Evolutionary conservation across 2,888 invertebrate species (phyloP), one percentile per base, ranked within the genome.

Genomic region (Lepidonotus clava): DNA sequence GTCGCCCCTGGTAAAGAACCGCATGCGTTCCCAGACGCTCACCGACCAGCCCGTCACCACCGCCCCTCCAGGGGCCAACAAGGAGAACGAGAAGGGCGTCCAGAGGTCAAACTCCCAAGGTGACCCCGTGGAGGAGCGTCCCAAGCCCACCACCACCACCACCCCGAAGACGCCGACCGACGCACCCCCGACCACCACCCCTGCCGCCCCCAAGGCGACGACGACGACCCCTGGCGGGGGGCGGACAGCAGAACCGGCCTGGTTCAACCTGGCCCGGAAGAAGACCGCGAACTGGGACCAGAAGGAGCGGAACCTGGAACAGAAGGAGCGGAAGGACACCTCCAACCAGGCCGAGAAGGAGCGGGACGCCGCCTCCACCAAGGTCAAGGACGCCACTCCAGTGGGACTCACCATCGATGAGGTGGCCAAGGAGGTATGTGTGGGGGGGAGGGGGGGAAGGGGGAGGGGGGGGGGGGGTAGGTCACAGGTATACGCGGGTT

Each of bases 11-110:
- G 51, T 56, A 11, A 83, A 83, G 56, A 61, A 56, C 51, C 28
- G 83, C 8, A 87, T 77, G 32, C 90, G 92, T 53, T 92, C 91
- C 87, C 91, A 91, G 87, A 92, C 92, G 0, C 86, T 92, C 21
- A 92, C 92, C 61, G 91, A 90, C 38, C 90, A 90, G 51, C 90
- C 90, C 28, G 90, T 89, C n/a, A 86, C 90, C 6, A 88, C 88
- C 40, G n/a, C n/a, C n/a, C n/a, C n/a, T n/a, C 18, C 14, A 24
- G 83, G 80, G n/a, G 80, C 80, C 34, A 80, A 80, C 32, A 80
- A 80, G 34, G 80, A 80, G 34, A 80, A 80, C 34, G 80, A 80
- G 80, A 80, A 41, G 51, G 28, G 76, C n/a, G 34, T 80, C 34
- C 80, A 51, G 24, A 1, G 51, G 28, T 80, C 80, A 21, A 41